phyloP scores from a whole-genome alignment of 2,797 vertebrate species.

The Muscicapa striata region DNA sequence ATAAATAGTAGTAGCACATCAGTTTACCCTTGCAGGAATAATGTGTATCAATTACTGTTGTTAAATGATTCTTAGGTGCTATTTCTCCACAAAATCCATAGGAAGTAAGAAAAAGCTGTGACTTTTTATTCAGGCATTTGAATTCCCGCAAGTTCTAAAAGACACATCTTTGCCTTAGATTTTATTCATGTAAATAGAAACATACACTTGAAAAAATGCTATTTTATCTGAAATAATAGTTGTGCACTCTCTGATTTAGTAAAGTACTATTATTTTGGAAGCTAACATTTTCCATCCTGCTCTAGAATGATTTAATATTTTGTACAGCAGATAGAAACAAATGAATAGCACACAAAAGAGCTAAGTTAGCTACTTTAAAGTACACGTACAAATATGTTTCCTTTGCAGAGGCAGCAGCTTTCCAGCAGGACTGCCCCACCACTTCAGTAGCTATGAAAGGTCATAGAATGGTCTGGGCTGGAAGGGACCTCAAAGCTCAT shows the following conservation, averaged over 20 bases:
- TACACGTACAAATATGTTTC: fast-evolving
- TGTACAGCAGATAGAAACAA: not conserved
- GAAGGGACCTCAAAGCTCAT: not conserved
- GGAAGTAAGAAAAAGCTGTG: not conserved
- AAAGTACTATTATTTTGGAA: not conserved
- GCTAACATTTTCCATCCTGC: not conserved
- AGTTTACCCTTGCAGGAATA: not conserved
- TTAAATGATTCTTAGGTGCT: not conserved
- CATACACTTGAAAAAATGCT: not conserved
- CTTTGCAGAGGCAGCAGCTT: not conserved
- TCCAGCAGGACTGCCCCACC: not conserved
- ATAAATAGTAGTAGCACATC: not conserved
- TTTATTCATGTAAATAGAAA: not conserved
- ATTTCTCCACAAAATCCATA: not conserved
- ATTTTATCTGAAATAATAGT: not conserved
- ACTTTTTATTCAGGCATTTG: not conserved
- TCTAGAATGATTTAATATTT: not conserved
- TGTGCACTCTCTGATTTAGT: not conserved
- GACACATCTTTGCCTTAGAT: not conserved
- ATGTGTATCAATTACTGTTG: not conserved
- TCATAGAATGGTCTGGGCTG: not conserved
- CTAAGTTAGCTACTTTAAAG: not conserved
- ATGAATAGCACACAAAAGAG: not conserved
- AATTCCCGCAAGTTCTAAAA: not conserved
- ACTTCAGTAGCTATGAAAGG: not conserved